Conservation (phyloP, 1,140 invertebrate species). For the Calliopsis andreniformis region DNA sequence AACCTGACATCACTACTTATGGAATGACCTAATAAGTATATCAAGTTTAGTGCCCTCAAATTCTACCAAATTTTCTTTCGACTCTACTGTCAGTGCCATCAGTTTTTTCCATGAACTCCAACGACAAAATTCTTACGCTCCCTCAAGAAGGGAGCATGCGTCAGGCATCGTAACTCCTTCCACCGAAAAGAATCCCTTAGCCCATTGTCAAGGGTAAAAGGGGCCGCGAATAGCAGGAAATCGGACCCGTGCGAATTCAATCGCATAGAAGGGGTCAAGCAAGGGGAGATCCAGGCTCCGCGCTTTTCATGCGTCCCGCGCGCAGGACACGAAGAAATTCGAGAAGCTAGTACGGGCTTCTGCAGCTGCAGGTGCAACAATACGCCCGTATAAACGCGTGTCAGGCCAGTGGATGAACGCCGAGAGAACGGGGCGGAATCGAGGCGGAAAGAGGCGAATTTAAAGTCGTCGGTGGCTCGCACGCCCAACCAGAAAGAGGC, state of each 20-base stretch:
- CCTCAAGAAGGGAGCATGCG: slow-evolving; percentile 5
- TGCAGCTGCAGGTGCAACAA: slow-evolving; percentile 54
- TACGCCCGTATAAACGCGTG: slow-evolving; percentile 35
- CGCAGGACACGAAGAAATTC: slow-evolving; percentile 32
- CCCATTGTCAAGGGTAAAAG: slow-evolving; percentile 45
- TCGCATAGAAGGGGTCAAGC: slow-evolving; percentile 35
- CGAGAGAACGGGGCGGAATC: neutral
- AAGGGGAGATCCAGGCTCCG: neutral
- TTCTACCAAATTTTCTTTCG: too few relatives aligned
- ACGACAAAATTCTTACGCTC: neutral
- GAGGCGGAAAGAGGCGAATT: slow-evolving; percentile 17
- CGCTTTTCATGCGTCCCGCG: slow-evolving; percentile 18
- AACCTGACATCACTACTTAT: too few relatives aligned
- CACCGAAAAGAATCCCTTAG: slow-evolving; percentile 7
- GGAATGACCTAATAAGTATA: too few relatives aligned
- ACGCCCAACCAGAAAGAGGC: slow-evolving; percentile 46
- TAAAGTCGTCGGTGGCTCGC: neutral
- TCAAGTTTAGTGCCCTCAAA: too few relatives aligned
- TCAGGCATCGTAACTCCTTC: slow-evolving; percentile 13
- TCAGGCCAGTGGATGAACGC: neutral
- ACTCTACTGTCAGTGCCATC: too few relatives aligned
- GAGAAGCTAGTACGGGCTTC: slow-evolving; percentile 30
- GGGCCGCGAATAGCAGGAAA: slow-evolving; percentile 55
- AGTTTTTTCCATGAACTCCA: slow-evolving; percentile 14
- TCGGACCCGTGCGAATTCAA: slow-evolving; percentile 56